Percentiles rank a stretch among this genome's conserved stretches.
phyloP scores from a whole-genome alignment of 2,888 invertebrate species.

The Lymantria monacha region DNA sequence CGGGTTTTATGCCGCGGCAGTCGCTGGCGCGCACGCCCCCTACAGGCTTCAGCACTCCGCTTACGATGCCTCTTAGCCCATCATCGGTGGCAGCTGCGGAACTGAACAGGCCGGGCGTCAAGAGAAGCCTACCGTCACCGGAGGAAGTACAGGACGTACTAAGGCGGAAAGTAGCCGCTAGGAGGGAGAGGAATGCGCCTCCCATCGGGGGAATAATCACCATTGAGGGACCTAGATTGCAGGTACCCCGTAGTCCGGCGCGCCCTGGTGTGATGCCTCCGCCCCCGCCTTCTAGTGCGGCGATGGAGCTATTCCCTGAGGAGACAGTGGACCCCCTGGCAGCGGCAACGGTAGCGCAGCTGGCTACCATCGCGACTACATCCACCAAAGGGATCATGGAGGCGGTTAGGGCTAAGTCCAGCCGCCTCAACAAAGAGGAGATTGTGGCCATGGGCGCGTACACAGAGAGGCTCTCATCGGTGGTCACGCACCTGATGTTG shows the following conservation, averaged over 20 bases:
- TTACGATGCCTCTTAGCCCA: neutral
- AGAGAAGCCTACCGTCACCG: neutral
- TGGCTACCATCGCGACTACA: no score
- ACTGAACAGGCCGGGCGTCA: neutral
- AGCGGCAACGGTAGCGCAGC: no score
- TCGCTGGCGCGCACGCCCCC: neutral
- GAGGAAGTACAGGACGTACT: neutral
- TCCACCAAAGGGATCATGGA: neutral
- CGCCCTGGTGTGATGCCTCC: no score
- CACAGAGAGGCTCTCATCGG: neutral
- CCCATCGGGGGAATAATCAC: neutral
- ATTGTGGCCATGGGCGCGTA: neutral
- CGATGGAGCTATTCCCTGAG: no score
- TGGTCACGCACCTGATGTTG: no score
- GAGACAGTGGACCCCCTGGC: no score
- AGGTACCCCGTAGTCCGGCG: no score
- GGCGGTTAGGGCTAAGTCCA: neutral
- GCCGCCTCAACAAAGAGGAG: neutral
- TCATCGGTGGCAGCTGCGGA: neutral
- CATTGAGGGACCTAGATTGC: no score
- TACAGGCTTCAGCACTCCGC: neutral
- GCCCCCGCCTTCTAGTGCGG: no score
- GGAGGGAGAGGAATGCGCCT: neutral
- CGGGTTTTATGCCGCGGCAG: neutral
- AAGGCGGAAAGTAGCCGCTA: no score